These are phyloP conservation scores for Wasmannia auropunctata DNA, from an alignment of 1,140 invertebrate genomes.

Conservation along the genomic window DNA sequence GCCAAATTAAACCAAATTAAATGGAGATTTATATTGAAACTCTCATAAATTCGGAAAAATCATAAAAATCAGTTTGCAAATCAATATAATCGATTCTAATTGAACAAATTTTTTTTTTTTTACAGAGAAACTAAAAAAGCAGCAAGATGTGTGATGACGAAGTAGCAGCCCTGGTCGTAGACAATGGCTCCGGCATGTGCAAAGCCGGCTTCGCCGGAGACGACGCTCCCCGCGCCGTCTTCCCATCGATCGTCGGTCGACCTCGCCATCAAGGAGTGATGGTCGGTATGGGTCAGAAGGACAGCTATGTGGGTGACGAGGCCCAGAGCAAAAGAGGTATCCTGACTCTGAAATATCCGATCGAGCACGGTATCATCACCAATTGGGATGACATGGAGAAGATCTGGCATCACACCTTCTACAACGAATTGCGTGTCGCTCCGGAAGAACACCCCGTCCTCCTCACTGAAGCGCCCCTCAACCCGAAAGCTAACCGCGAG, in stretches of 20 bases:
- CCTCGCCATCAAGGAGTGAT: constrained; percentile 95
- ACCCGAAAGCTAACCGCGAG: constrained; percentile 92
- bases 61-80: neutral
- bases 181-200: constrained; percentile 95
- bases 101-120: constrained; percentile 1
- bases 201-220: constrained; percentile 94
- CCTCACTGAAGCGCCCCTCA: constrained; percentile 93
- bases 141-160: constrained; percentile 95
- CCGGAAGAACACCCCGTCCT: constrained; percentile 95
- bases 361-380: constrained; percentile 93
- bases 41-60: neutral
- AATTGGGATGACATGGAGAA: constrained; percentile 95
- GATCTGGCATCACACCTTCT: constrained; percentile 86
- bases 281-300: constrained; percentile 98
- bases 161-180: constrained; percentile 94
- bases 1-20: neutral
- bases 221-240: constrained; percentile 91
- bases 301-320: constrained; percentile 95
- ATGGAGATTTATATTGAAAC: neutral
- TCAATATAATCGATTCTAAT: neutral
- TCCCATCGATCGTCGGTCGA: constrained; percentile 94
- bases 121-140: constrained; percentile 68
- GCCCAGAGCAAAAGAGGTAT: constrained; percentile 93
- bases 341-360: constrained; percentile 90
- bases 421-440: constrained; percentile 94